phyloP scores from a whole-genome alignment of 2,113 vertebrate species.

The Pelodiscus sinensis region DNA sequence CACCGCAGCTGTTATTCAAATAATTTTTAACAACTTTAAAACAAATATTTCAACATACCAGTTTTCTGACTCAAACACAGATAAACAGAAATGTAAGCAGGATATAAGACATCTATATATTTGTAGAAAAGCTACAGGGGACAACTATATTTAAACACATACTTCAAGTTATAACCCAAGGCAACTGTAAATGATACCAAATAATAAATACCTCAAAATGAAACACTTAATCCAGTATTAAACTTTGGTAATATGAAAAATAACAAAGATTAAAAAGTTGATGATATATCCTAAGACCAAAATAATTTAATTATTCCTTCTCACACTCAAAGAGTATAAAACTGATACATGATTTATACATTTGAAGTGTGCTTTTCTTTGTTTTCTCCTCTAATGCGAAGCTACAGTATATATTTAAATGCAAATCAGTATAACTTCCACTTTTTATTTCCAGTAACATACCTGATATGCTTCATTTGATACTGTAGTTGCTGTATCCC shows the following conservation, averaged over 20 bases:
- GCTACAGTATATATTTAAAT: not conserved
- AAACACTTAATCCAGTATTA: not conserved
- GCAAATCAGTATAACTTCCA: not conserved
- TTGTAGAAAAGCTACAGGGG: not conserved
- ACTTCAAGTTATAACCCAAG: not conserved
- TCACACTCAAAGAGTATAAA: not conserved
- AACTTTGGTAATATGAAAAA: not conserved
- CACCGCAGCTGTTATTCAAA: not conserved
- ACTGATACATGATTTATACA: not conserved
- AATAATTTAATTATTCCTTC: not conserved
- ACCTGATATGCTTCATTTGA: slow-evolving; percentile 88
- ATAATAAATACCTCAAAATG: not conserved
- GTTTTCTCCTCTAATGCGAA: not conserved
- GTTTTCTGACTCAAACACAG: not conserved
- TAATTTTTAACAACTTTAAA: not conserved
- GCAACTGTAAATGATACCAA: not conserved
- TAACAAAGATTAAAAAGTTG: not conserved
- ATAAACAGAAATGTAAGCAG: not conserved
- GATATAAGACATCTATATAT: not conserved
- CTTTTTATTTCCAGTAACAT: slow-evolving; percentile 28
- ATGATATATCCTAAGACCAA: not conserved
- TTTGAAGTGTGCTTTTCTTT: not conserved
- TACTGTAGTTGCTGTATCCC: slow-evolving; percentile 77
- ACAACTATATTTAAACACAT: not conserved
- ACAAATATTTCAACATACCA: not conserved